phyloP scores from a whole-genome alignment of 2,888 invertebrate genomes.

The Cryptocephalus primarius region DNA sequence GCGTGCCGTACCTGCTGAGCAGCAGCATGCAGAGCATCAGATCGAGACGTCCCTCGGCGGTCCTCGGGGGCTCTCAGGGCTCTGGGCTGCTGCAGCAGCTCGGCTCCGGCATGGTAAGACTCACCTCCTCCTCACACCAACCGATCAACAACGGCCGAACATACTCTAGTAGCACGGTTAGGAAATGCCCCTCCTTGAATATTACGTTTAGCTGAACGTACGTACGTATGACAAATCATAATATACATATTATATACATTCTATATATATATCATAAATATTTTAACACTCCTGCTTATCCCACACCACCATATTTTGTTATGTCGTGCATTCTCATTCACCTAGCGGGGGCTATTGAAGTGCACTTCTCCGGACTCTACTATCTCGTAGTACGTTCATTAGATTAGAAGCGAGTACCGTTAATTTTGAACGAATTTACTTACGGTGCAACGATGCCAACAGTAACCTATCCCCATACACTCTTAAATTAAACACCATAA shows the following conservation, averaged over 20 bases:
- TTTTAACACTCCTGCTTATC: conserved; percentile 13
- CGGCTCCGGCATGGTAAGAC: conserved; percentile 90
- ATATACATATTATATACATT: background rate
- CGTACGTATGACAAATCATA: conserved; percentile 24
- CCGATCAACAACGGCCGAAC: conserved; percentile 39
- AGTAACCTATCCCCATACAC: too few relatives aligned
- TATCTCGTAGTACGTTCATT: conserved; percentile 1
- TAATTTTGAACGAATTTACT: too few relatives aligned
- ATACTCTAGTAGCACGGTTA: conserved; percentile 48
- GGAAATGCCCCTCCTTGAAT: conserved; percentile 69
- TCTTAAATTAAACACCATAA: too few relatives aligned
- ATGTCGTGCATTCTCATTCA: conserved; percentile 32
- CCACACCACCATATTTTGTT: conserved; percentile 17
- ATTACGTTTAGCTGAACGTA: conserved; percentile 52
- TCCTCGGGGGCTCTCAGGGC: conserved; percentile 60
- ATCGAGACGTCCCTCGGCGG: conserved; percentile 63
- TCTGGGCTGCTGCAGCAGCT: conserved; percentile 38
- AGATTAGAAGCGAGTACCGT: too few relatives aligned
- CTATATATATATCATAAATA: conserved; percentile 1
- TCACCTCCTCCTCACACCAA: conserved; percentile 47
- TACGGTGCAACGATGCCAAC: too few relatives aligned
- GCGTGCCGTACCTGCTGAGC: conserved; percentile 75
- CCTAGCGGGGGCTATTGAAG: conserved; percentile 34
- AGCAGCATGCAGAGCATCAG: conserved; percentile 68
- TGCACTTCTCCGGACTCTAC: conserved; percentile 2